Base-by-base conservation (phyloP, 1,140 invertebrate species). In the Wasmannia auropunctata region DNA sequence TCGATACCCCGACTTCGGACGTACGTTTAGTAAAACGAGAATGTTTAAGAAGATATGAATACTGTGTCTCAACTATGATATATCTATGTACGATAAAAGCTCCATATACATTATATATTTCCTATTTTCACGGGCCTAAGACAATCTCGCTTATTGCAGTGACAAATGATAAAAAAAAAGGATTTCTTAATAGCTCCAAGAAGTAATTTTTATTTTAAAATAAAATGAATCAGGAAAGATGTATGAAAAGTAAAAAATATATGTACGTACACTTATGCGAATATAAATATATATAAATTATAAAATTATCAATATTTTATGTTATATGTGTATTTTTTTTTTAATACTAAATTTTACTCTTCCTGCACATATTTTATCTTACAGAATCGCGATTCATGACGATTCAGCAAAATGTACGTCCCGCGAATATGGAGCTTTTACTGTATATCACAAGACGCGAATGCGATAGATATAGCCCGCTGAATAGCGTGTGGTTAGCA, bases 1-100 rank as follows among this genome's bases (percentile, higher is more conserved):
- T 70, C 51, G 34, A 81, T 56, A 72, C 28, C 11, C 43, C 37
- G 28, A 37, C 28, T 83, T 83, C 74, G 51, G 25, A 70, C 46
- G 19, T 69, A 62, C 11, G 10, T 77, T n/a, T 51, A 54, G n/a
- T 79, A 58, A 56, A 31, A 74, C 56, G 51, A 81, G 79, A 83
- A 83, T 74, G 79, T 83, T 67, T 54, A 69, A 69, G 63, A 80
- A 80, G 72, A 69, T 74, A 40, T 74, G 34, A 83, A 72, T 83
- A 83, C 28, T 74, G 34, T 34, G 14, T 60, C 37, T 49, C 40
- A 37, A 28, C 28, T 72, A 74, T 16, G 43, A 54, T 28, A 54
- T 80, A 80, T 28, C 31, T 80, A 49, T 49, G 31, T 80, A 69
- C 46, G 54, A 65, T 67, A 80, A n/a, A 69, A 69, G 63, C 43